Evolutionary conservation across 1,140 invertebrate species (phyloP), one percentile per base, ranked within the genome.

Genomic region (Drosophila subobscura): DNA sequence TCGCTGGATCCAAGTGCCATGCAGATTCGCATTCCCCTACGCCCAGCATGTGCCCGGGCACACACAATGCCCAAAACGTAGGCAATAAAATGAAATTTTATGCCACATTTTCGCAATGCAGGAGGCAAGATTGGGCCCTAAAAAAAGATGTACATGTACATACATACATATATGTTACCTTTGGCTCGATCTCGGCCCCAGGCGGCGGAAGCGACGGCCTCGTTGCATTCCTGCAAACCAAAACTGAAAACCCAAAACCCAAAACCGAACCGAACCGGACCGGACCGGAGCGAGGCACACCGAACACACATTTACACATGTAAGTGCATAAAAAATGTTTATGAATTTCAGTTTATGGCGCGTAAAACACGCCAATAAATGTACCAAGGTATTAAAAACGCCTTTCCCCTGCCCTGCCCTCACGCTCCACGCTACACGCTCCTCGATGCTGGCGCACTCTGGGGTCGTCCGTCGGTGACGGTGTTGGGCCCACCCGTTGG

Each of bases 281-380:
- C 16, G 23, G 42, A 20, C n/a, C n/a, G n/a, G n/a, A 16, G 5
- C 54, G 8, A 27, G 50, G 5, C 37, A 37, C 27, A 55, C 40
- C 10, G 33, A 37, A 61, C 25, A 37, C 72, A 85, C 81, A 86
- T 86, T 73, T 88, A 88, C 83, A 83, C 79, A 88, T 86, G 83
- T 86, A 89, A 74, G 84, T 89, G 83, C 75, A 88, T 88, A 88
- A 88, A 86, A 88, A 88, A 88, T 88, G 83, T 88, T 88, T 88
- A 88, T 88, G 83, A 88, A 88, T 88, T 88, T 83, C 79, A 83
- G 84, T 88, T 88, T 89, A 88, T 88, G 83, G 83, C 83, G 83
- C 83, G 83, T 88, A 88, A 88, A 88, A 88, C 84, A 88, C 84
- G 83, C 83, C 83, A 88, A 88, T 88, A 88, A 88, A 88, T 88